Conservation (phyloP, 2,888 invertebrate genomes). For the Amblyjoppa proteus region DNA sequence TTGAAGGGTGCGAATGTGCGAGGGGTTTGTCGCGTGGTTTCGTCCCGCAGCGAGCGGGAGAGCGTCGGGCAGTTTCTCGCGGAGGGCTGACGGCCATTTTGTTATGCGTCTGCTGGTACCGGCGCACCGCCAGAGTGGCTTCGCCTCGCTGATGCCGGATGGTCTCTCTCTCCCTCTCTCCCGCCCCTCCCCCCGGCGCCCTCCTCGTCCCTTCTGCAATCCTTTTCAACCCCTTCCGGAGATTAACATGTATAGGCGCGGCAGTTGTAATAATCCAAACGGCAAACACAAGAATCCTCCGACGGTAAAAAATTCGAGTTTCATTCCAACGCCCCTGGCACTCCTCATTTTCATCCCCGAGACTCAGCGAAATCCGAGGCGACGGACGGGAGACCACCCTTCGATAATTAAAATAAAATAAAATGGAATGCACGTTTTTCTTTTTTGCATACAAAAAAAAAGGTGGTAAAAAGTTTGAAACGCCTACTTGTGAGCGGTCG, state of each 20-base stretch:
- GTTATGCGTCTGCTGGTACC: conserved; percentile 63
- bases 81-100: conserved; percentile 64
- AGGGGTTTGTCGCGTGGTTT: conserved; percentile 18
- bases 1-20: neutral
- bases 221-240: conserved; percentile 67
- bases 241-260: conserved; percentile 53
- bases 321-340: neutral
- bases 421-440: no score
- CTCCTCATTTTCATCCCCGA: neutral
- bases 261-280: conserved; percentile 55
- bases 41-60: neutral
- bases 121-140: conserved; percentile 55
- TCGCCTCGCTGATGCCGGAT: conserved; percentile 43
- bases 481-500: no score
- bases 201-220: conserved; percentile 55
- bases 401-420: no score
- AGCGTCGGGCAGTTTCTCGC: conserved; percentile 43
- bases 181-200: conserved; percentile 12
- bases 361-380: neutral
- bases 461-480: no score
- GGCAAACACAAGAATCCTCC: conserved; percentile 63
- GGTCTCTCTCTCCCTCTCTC: conserved; percentile 38
- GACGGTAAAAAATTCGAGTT: conserved; percentile 50
- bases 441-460: no score
- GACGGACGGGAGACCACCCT: no score